Evolutionary conservation across 2,888 invertebrate species (phyloP).

Genomic region (Drosophila vallismaia): DNA sequence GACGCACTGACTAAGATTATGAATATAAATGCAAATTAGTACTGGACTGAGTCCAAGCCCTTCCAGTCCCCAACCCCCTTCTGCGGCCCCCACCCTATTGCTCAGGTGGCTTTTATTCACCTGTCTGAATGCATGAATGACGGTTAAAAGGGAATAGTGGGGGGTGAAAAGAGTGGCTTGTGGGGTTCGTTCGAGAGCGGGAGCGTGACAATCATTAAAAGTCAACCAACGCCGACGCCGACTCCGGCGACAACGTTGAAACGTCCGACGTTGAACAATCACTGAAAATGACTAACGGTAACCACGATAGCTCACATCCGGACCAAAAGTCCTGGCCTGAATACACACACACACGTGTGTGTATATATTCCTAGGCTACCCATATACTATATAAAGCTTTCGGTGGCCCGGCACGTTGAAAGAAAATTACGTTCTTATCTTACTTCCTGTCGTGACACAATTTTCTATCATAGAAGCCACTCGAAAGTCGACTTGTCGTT

Average conservation of each 20-base stretch:
- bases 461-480: conserved; percentile 81
- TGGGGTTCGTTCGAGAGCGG: conserved; percentile 21
- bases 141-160: background rate
- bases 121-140: conserved; percentile 63
- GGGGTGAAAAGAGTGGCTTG: background rate
- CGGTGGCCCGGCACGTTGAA: conserved; percentile 66
- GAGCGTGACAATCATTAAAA: conserved; percentile 80
- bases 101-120: conserved; percentile 25
- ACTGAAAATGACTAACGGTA: conserved; percentile 81
- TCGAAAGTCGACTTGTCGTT: conserved; percentile 46
- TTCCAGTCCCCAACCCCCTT: conserved; percentile 22
- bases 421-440: conserved; percentile 84
- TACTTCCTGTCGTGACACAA: conserved; percentile 84
- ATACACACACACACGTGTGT: conserved; percentile 12
- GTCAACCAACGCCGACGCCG: conserved; percentile 60
- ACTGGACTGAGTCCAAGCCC: conserved; percentile 4
- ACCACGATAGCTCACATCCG: conserved; percentile 80
- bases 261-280: conserved; percentile 66
- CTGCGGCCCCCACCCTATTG: background rate
- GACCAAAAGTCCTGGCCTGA: conserved; percentile 49
- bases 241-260: conserved; percentile 41
- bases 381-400: conserved; percentile 55
- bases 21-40: conserved; percentile 81
- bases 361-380: background rate
- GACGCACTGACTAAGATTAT: conserved; percentile 76